Evolutionary conservation across 1,140 invertebrate species (phyloP), one percentile per base, ranked within the genome.

Genomic region (Cotesia vestalis): DNA sequence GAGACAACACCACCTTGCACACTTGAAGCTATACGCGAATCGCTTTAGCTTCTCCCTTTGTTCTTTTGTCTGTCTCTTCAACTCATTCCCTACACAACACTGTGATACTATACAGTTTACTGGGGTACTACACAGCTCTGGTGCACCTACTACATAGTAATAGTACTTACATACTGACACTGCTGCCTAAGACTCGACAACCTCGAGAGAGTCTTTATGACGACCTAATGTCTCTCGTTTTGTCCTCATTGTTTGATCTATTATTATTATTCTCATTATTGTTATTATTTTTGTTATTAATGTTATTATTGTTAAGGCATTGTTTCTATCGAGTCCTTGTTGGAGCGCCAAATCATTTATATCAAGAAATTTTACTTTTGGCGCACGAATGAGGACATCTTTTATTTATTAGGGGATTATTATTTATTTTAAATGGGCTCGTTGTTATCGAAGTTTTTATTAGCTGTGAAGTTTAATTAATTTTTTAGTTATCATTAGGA

Each of bases 11-110:
- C 38, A 9, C 9, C 62, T 9, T n/a, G 11, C 20, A 46, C 40
- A 46, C 40, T 46, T 46, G 6, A 59, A 59, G 20, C 57, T 20
- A 27, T 59, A 20, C n/a, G 20, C 40, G 51, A 67, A 53, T 67
- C 51, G 51, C 66, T 67, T 55, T 53, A 67, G 51, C 46, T 27
- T 4, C 40, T 67, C 17, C 66, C 34, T 20, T 53, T 66, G 27
- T 64, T 64, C 35, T 64, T 35, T 64, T 64, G 27, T 38, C 62
- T 64, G 27, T 64, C 27, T 64, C 40, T 64, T 8, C 36, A 36
- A 36, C 27, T 62, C 34, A 36, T 62, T 38, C 27, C 40, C 40
- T 51, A 14, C n/a, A 9, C 34, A 61, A 35, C 59, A 35, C 36
- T 40, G 5, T 36, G n/a, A 8, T 40, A 17, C 17, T 59, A 17